These are phyloP conservation scores for Darwinula stevensoni DNA, from an alignment of 2,888 invertebrate species.

Conservation along the genomic window DNA sequence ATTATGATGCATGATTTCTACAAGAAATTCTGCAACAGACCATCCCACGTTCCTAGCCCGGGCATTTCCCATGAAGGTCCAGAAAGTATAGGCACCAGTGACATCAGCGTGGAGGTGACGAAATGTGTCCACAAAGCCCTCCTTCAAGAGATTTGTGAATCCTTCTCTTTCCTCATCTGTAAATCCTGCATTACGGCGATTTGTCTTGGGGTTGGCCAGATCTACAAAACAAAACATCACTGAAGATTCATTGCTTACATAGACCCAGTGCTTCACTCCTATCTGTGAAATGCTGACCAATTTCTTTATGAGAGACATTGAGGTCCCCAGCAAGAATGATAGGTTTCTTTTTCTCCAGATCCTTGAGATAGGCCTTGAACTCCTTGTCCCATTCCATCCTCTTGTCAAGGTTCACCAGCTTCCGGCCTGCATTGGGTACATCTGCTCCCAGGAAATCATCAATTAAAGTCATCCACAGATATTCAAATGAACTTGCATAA, in stretches of 20 bases:
- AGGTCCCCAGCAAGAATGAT: conserved; percentile 87
- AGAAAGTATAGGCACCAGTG: conserved; percentile 61
- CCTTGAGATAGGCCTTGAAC: conserved; percentile 43
- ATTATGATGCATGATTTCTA: no score
- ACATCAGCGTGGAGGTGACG: conserved; percentile 56
- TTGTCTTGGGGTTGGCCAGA: conserved; percentile 72
- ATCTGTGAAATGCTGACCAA: conserved; percentile 25
- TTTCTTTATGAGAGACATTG: conserved; percentile 86
- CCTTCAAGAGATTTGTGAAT: conserved; percentile 45
- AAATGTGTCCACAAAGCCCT: conserved; percentile 62
- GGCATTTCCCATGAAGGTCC: conserved; percentile 72
- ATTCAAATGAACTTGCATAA: conserved; percentile 4
- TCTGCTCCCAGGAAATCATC: conserved; percentile 22
- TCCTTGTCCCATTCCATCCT: conserved; percentile 65
- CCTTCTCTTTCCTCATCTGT: conserved; percentile 76
- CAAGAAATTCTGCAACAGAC: no score
- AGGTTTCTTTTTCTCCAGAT: conserved; percentile 60
- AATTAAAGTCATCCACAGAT: background rate
- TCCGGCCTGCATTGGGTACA: conserved; percentile 78
- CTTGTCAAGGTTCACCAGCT: conserved; percentile 55
- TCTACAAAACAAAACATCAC: conserved; percentile 25
- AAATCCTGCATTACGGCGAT: conserved; percentile 78
- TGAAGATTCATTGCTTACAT: no score
- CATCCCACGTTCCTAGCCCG: conserved; percentile 79
- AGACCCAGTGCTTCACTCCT: no score